These are phyloP conservation scores for Molorchus minor DNA, from an alignment of 2,888 invertebrate genomes.

Conservation along the genomic window DNA sequence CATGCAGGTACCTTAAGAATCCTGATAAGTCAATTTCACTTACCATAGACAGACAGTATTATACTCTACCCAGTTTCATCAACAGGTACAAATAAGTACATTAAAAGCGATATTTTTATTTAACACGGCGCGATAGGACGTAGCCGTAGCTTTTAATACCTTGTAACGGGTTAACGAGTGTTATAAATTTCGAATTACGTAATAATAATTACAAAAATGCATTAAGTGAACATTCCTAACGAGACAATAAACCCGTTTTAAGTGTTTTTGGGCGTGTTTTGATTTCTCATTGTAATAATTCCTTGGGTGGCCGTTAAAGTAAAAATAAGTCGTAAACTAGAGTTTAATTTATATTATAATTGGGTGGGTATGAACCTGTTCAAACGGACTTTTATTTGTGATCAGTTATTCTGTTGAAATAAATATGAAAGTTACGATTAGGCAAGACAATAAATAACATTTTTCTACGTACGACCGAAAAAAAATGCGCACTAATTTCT, in stretches of 20 bases:
- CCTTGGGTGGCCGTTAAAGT: conserved; percentile 33
- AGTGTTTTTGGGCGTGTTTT: conserved; percentile 25
- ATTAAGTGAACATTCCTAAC: conserved; percentile 18
- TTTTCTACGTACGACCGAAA: too few relatives aligned
- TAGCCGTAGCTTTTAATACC: conserved; percentile 9
- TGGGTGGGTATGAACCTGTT: conserved; percentile 33
- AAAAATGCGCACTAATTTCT: too few relatives aligned
- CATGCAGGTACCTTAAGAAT: not conserved
- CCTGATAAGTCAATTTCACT: conserved; percentile 4
- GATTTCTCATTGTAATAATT: conserved; percentile 26
- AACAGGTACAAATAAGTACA: not conserved
- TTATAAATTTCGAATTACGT: conserved; percentile 20
- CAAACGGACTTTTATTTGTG: not conserved
- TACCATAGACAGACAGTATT: not conserved
- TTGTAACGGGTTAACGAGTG: conserved; percentile 12
- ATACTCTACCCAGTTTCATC: not conserved
- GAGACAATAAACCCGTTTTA: conserved; percentile 13
- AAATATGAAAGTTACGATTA: too few relatives aligned
- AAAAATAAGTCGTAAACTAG: conserved; percentile 38
- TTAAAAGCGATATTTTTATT: conserved; percentile 13
- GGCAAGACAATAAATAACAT: too few relatives aligned
- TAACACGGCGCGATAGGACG: conserved; percentile 2
- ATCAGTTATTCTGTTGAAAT: too few relatives aligned
- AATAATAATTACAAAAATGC: conserved; percentile 26
- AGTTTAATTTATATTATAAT: conserved; percentile 42